A percentile compares a stretch with the other conserved stretches of the same genome.
phyloP scores from a whole-genome alignment of 1,140 invertebrate genomes.

The Scaptomyza graminum region DNA sequence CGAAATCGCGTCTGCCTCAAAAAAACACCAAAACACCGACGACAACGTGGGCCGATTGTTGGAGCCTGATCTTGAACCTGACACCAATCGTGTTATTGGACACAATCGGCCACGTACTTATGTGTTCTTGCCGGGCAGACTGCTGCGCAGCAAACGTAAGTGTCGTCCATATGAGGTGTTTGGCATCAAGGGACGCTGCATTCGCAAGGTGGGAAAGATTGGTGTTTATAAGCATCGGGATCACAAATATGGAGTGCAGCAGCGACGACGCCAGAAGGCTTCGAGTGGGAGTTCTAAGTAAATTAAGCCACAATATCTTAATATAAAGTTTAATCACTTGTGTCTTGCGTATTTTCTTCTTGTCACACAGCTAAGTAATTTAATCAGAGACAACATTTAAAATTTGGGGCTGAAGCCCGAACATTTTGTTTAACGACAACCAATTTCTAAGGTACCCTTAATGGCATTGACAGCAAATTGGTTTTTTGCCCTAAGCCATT shows the following conservation, averaged over 20 bases:
- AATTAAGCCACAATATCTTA: background rate
- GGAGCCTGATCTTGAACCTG: background rate
- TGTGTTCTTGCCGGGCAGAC: slow-evolving; percentile 43
- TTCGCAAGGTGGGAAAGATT: slow-evolving; percentile 29
- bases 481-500: slow-evolving; percentile 53
- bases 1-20: too few species aligned
- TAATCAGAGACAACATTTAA: slow-evolving; percentile 41
- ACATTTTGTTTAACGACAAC: slow-evolving; percentile 53
- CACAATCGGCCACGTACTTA: slow-evolving; percentile 24
- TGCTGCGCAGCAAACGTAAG: background rate
- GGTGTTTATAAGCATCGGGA: slow-evolving; percentile 40
- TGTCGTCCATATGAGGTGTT: slow-evolving; percentile 54
- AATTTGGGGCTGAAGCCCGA: slow-evolving; percentile 45
- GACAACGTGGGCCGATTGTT: too few species aligned
- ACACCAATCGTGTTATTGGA: background rate
- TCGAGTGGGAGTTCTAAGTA: background rate
- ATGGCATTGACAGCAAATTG: slow-evolving; percentile 59
- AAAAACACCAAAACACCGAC: too few species aligned
- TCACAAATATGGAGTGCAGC: slow-evolving; percentile 11
- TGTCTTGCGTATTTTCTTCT: background rate
- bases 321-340: background rate
- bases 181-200: slow-evolving; percentile 36
- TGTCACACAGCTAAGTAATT: slow-evolving; percentile 37
- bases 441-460: slow-evolving; percentile 31
- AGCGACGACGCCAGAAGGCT: too few species aligned